Base-by-base conservation (phyloP, 2,113 vertebrate genomes). In the Oxygymnocypris stewartii region DNA sequence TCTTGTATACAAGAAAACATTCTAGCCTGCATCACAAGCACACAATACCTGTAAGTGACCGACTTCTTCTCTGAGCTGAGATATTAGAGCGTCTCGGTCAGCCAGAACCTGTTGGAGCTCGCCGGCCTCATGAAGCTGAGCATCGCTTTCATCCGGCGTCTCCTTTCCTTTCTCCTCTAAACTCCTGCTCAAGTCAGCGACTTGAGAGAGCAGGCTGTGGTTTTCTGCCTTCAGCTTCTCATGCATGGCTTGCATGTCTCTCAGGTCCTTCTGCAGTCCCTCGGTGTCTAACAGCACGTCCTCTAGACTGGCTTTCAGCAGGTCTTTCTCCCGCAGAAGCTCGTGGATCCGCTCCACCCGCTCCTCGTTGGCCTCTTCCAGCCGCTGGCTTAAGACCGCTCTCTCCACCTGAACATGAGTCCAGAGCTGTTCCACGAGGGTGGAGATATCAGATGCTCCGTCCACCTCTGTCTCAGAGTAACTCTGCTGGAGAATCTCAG, bases 181-280 rank as follows among this genome's bases (percentile, higher is more conserved):
- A 71, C 94, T 94, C 73, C 91, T 90, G 87, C 91, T 90, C 2
- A 92, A 40, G 86, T 94, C 91, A 88, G 92, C 93, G 88, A 95
- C 73, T 18, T 92, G 91, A 87, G 88, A 81, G 81, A 94, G 83
- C 79, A 97, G 93, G 85, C 90, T 92, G 83, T 96, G 92, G 91
- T 97, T 97, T 94, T 98, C 97, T 81, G 71, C 91, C 7, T 84
- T 92, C 44, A 92, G 81, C 93, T 96, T 96, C 87, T 96, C 96
- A 92, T 93, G 94, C 84, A 90, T 90, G 31, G 87, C 90, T 86
- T 95, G 96, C 92, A 97, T 93, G 35, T 97, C 95, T 31, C 94
- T 88, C 88, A 98, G 92, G 88, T 97, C 96, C 84, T 51, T 88
- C 61, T 97, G 96, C 57, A 98, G 89, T 0, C 89, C 93, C 87